Evolutionary conservation across 2,113 vertebrate species (phyloP).

Genomic region (Phalacrocorax aristotelis): DNA sequence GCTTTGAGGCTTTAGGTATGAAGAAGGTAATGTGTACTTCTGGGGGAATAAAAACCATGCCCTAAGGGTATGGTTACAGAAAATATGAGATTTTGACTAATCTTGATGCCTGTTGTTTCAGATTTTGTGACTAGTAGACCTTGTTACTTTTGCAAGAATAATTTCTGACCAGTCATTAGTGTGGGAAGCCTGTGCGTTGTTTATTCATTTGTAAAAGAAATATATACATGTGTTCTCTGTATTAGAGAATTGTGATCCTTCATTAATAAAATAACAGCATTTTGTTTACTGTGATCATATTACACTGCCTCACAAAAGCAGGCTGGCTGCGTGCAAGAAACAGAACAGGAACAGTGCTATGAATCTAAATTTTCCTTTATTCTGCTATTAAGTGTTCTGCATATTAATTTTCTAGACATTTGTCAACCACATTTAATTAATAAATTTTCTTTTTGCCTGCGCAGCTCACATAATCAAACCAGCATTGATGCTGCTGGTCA

Average conservation of each 20-base stretch:
- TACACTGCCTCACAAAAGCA: neutral
- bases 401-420: neutral
- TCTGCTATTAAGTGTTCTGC: neutral
- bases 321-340: neutral
- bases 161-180: neutral
- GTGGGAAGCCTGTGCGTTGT: neutral
- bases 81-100: neutral
- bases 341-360: neutral
- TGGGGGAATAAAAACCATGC: neutral
- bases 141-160: neutral
- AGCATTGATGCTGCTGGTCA: neutral
- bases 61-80: neutral
- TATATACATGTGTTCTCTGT: accelerated
- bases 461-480: neutral
- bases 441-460: neutral
- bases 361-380: neutral
- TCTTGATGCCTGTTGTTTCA: neutral
- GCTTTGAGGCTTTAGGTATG: neutral
- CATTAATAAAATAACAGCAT: neutral
- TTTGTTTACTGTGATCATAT: neutral
- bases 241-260: neutral
- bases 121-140: neutral
- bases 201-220: neutral
- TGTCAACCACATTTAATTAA: neutral
- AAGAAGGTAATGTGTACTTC: neutral